Evolutionary conservation across 1,140 invertebrate species (phyloP).

Genomic region (Bradysia coprophila): DNA sequence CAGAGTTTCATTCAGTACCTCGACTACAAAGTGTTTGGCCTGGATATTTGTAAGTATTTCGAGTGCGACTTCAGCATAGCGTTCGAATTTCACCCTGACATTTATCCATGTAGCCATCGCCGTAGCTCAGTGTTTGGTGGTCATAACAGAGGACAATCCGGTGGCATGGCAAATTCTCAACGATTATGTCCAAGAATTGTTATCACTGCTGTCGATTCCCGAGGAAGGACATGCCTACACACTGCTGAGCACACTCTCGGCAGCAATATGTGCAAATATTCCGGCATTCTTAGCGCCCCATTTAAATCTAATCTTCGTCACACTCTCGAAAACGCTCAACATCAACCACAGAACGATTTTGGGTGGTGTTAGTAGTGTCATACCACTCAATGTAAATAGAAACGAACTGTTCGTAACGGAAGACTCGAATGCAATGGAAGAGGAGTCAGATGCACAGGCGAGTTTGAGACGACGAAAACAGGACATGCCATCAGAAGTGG

Average conservation of each 20-base stretch:
- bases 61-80: not conserved
- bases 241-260: conserved; percentile 30
- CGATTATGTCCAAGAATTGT: conserved; percentile 24
- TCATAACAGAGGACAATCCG: conserved; percentile 46
- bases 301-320: conserved; percentile 5
- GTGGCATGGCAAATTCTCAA: conserved; percentile 28
- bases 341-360: conserved; percentile 11
- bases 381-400: conserved; percentile 6
- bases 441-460: conserved; percentile 8
- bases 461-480: conserved; percentile 9
- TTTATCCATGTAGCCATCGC: conserved; percentile 21
- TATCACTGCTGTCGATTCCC: conserved; percentile 24
- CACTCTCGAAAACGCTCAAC: conserved; percentile 3
- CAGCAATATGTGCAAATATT: conserved; percentile 29
- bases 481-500: conserved; percentile 10
- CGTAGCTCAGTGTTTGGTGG: conserved; percentile 41
- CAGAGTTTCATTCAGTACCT: conserved; percentile 41
- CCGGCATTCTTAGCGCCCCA: conserved; percentile 21
- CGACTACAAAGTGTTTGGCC: conserved; percentile 34
- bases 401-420: conserved; percentile 11
- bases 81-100: not conserved
- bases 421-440: conserved; percentile 19
- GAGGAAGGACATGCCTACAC: conserved; percentile 22
- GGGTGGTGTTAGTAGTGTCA: conserved; percentile 8
- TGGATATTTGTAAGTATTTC: conserved; percentile 24